Base-by-base conservation (phyloP, 2,888 invertebrate species). In the Amphipyra tragopoginis region DNA sequence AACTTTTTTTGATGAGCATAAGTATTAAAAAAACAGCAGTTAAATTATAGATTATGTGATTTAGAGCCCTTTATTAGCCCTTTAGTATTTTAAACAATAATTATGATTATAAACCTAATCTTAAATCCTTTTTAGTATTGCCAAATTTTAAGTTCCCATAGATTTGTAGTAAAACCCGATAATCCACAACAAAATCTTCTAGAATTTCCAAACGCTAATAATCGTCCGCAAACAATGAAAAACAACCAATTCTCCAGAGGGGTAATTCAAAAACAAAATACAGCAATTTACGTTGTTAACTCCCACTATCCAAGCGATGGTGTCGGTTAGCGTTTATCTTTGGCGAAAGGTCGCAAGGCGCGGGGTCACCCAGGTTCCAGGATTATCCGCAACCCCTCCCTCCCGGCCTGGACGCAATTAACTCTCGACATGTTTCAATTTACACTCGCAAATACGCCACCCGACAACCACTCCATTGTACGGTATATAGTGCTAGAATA, bases 371-470 rank as follows among this genome's bases (percentile, higher is more conserved):
- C 57, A 54, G 54, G 82, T 82, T 72, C 75, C 82, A 72, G 87
- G 87, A 89, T 90, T 84, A 90, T 89, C 89, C 89, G 79, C 80
- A 65, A 59, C 50, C 50, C 77, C 80, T 80, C 82, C 84, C 85
- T 76, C 72, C 82, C 85, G 86, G 84, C 84, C 86, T 90, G 89
- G 89, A 90, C 90, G 90, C 93, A 93, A 92, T 92, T 92, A 92
- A 91, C 92, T 90, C 86, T 83, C 89, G 89, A 92, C 92, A 92
- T 92, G 91, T 91, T 92, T 93, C 93, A 93, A 93, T 93, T 93
- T 93, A 93, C 91, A 92, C 91, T 91, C 90, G 89, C 93, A 90
- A 92, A 93, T 91, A 90, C 89, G 82, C 81, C 65, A 56, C 54
- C 72, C 82, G 76, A 84, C 86, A 84, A 84, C 83, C 81, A 72